phyloP scores from a whole-genome alignment of 2,113 vertebrate genomes.

The Archocentrus centrarchus region DNA sequence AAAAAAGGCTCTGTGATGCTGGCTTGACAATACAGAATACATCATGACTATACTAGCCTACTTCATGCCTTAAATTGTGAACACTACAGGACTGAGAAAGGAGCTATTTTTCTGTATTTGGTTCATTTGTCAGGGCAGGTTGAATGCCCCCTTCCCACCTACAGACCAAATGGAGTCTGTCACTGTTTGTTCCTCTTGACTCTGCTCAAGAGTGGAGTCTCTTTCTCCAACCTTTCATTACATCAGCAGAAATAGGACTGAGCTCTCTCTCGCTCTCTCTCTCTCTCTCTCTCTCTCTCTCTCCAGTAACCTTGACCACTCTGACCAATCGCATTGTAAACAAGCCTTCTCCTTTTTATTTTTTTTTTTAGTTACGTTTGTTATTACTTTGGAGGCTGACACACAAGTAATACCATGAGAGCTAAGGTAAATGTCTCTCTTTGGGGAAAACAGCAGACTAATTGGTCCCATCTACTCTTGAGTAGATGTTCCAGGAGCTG shows the following conservation, averaged over 20 bases:
- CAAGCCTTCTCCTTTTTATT: slow-evolving; percentile 22
- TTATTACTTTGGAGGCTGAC: slow-evolving; percentile 56
- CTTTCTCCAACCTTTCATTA: slow-evolving; percentile 33
- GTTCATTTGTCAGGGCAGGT: slow-evolving; percentile 15
- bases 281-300: slow-evolving; percentile 13
- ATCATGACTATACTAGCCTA: not conserved
- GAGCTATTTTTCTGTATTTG: slow-evolving; percentile 21
- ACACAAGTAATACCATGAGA: slow-evolving; percentile 66
- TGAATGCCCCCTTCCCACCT: not conserved
- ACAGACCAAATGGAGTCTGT: slow-evolving; percentile 17
- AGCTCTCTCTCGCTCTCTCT: not conserved
- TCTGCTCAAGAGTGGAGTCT: slow-evolving; percentile 21
- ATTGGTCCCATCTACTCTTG: slow-evolving; percentile 79
- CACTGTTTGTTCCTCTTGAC: slow-evolving; percentile 37
- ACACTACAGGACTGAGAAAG: not conserved
- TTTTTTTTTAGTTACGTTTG: slow-evolving; percentile 39
- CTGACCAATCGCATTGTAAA: slow-evolving; percentile 57
- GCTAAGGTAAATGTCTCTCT: slow-evolving; percentile 68
- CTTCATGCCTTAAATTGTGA: not conserved
- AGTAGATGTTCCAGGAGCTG: slow-evolving; percentile 76
- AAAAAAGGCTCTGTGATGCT: not conserved
- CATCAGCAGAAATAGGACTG: slow-evolving; percentile 22
- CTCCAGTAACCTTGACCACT: slow-evolving; percentile 42
- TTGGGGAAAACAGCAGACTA: slow-evolving; percentile 74
- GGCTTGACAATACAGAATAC: slow-evolving; percentile 3